phyloP scores from a whole-genome alignment of 2,113 vertebrate genomes.

The Chionomys nivalis region DNA sequence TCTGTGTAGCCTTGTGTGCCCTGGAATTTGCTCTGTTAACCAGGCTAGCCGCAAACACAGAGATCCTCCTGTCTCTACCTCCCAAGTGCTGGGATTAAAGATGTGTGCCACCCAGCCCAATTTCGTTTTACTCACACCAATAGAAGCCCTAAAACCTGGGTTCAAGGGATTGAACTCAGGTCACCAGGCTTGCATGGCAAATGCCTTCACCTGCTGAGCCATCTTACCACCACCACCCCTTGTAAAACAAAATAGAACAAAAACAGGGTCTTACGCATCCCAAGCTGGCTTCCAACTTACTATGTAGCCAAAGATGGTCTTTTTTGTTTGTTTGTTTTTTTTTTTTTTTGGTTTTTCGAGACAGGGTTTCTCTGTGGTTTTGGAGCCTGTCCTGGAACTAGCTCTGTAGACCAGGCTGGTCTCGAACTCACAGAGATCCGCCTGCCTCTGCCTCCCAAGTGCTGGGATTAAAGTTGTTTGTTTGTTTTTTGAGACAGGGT shows the following conservation, averaged over 20 bases:
- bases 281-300: too few species aligned
- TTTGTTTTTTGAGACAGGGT: too few species aligned
- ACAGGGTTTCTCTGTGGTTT: too few species aligned
- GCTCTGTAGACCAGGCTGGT: too few species aligned
- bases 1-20: background rate
- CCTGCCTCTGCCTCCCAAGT: too few species aligned
- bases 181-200: background rate
- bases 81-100: background rate
- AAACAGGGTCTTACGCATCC: too few species aligned
- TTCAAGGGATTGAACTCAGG: background rate
- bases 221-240: background rate
- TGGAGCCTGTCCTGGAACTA: too few species aligned
- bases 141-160: background rate
- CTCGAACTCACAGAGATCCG: too few species aligned
- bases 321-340: too few species aligned
- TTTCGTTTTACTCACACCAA: background rate
- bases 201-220: background rate
- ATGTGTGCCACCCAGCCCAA: background rate
- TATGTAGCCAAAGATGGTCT: too few species aligned
- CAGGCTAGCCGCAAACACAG: background rate
- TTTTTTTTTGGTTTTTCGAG: too few species aligned
- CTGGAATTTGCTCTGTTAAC: background rate
- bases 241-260: background rate
- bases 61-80: background rate
- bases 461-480: too few species aligned